phyloP scores from a whole-genome alignment of 2,888 invertebrate species.

The Acronicta psi region DNA sequence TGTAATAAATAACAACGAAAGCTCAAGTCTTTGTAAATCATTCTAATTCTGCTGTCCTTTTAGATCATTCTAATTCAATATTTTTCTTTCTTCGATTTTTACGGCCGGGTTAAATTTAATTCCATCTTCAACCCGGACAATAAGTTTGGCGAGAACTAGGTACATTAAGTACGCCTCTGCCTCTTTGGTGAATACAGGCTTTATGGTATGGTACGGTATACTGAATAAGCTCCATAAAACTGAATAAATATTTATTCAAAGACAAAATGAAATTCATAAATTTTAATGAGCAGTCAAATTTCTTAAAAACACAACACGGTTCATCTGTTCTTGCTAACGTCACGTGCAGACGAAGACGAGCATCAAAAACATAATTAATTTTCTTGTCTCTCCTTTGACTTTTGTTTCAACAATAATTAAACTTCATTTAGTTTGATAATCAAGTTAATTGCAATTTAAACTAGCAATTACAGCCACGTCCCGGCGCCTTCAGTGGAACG shows the following conservation, averaged over 20 bases:
- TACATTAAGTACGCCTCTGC: too few species aligned
- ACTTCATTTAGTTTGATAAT: conserved; percentile 41
- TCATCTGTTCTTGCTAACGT: conserved; percentile 20
- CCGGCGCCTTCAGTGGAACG: conserved; percentile 17
- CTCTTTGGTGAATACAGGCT: too few species aligned
- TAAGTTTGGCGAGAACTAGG: too few species aligned
- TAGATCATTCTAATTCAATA: too few species aligned
- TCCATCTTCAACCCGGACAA: too few species aligned
- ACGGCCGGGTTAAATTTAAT: too few species aligned
- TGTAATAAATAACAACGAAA: too few species aligned
- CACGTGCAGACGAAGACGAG: conserved; percentile 15
- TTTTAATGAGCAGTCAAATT: conserved; percentile 20
- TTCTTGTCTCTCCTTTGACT: conserved; percentile 25
- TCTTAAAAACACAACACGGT: conserved; percentile 8
- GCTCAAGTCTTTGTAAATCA: too few species aligned
- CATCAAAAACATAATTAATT: conserved; percentile 16
- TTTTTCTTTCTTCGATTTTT: too few species aligned
- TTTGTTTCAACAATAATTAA: conserved; percentile 23
- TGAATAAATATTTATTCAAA: conserved; percentile 16
- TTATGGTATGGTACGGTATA: neutral
- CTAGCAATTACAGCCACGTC: conserved; percentile 57
- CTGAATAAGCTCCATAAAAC: neutral
- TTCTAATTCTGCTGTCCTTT: too few species aligned
- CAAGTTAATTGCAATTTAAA: conserved; percentile 51
- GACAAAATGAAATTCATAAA: conserved; percentile 8